Conservation (phyloP, 2,797 vertebrate genomes). For the Catharus ustulatus region DNA sequence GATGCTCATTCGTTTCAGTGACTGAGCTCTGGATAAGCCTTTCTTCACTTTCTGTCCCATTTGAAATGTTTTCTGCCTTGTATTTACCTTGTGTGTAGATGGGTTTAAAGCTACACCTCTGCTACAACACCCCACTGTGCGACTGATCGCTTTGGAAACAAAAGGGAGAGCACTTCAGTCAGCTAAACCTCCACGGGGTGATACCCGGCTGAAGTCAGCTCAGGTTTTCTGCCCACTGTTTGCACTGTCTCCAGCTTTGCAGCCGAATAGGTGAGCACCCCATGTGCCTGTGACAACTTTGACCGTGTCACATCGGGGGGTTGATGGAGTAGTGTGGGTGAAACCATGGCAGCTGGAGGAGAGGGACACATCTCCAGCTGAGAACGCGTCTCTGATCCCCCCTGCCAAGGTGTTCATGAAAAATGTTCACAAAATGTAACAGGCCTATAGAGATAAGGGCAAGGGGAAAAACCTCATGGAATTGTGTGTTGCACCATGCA, state of each 20-base stretch:
- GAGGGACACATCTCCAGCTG: not conserved
- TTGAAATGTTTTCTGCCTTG: not conserved
- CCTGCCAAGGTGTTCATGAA: not conserved
- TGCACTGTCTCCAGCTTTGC: not conserved
- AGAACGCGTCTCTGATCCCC: not conserved
- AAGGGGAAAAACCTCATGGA: not conserved
- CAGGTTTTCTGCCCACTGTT: not conserved
- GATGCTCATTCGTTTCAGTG: not conserved
- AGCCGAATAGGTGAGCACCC: not conserved
- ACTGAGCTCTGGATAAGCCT: not conserved
- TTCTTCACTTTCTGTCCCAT: not conserved
- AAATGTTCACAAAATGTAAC: not conserved
- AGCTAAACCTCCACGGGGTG: not conserved
- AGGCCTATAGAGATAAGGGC: not conserved
- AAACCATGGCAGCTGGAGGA: not conserved
- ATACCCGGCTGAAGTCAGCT: not conserved
- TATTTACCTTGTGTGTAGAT: not conserved
- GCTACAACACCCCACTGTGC: not conserved
- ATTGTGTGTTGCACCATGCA: not conserved
- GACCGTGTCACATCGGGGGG: rapidly evolving
- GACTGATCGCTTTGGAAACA: not conserved
- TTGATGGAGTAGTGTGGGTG: not conserved
- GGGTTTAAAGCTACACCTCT: not conserved
- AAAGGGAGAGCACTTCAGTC: not conserved
- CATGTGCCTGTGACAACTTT: not conserved